Evolutionary conservation across 2,888 invertebrate species (phyloP), one percentile per base, ranked within the genome.

Genomic region (Nysson spinosus): DNA sequence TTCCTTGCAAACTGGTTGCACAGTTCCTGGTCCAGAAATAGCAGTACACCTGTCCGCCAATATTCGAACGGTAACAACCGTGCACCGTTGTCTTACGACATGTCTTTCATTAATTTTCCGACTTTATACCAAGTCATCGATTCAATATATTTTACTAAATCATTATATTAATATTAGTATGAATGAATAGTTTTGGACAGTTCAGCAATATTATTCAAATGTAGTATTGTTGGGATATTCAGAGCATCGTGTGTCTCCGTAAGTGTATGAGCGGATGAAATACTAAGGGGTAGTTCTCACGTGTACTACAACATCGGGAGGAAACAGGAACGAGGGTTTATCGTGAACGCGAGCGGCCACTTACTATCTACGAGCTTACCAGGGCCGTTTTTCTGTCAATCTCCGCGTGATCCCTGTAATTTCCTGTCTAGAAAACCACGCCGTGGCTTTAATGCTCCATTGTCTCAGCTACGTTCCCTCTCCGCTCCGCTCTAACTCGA

Each of bases 351-450:
- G 58, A 54, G 63, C 56, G 44, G 55, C 54, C 56, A 30, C 61
- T 69, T 67, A 72, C 78, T 77, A 79, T 80, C 80, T 75, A 75
- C 78, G 74, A 75, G 75, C 75, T 73, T 67, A 69, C 75, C 75
- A 55, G 77, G 77, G 80, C 79, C 82, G 83, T 85, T 86, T 86
- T 86, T 85, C 85, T 86, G 86, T 86, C 86, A 86, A 86, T 86
- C 85, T 85, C 79, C 80, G 80, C 81, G 84, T 83, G 85, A 85
- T 86, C 85, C 86, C 86, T 86, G 85, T 85, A 86, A 86, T 86
- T 86, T 86, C 85, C 86, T 86, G 85, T 85, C 85, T 82, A 83
- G 84, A 85, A 83, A 85, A 85, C 81, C 82, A 78, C 83, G 84
- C 82, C 82, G 80, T 78, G 78, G 80, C 83, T 85, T 84, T 85